phyloP scores from a whole-genome alignment of 2,888 invertebrate species.

The Philereme transversata region DNA sequence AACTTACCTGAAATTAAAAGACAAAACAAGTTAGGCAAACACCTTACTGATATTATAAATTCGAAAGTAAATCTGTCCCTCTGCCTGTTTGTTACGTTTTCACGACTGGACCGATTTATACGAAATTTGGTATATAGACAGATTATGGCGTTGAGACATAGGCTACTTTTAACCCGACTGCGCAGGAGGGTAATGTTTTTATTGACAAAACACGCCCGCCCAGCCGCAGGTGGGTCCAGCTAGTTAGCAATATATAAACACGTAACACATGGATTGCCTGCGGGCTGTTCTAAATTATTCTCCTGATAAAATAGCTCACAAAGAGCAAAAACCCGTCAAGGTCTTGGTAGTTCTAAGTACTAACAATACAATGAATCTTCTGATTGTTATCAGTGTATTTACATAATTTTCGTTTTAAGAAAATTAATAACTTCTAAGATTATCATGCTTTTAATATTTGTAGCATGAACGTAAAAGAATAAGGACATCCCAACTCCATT shows the following conservation, averaged over 20 bases:
- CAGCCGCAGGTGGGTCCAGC: no score
- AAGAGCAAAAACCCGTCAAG: constrained; percentile 8
- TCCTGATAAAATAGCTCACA: background rate
- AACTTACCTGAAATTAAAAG: constrained; percentile 27
- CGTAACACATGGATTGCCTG: background rate
- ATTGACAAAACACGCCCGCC: no score
- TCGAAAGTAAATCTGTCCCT: no score
- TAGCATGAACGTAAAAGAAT: background rate
- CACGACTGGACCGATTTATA: no score
- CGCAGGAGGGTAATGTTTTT: no score
- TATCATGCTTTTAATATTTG: background rate
- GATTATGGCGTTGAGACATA: no score
- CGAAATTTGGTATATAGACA: no score
- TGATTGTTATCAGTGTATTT: constrained; percentile 10
- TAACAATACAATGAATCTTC: background rate
- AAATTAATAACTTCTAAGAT: background rate
- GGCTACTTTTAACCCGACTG: no score
- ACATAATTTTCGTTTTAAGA: constrained; percentile 6
- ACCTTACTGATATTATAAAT: no score
- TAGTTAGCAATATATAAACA: background rate
- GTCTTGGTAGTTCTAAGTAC: constrained; percentile 10
- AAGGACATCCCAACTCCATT: no score
- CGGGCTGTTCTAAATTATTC: background rate
- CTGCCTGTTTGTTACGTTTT: no score
- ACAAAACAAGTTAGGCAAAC: constrained; percentile 12